Base-by-base conservation (phyloP, 2,888 invertebrate genomes). In the Aelia acuminata region DNA sequence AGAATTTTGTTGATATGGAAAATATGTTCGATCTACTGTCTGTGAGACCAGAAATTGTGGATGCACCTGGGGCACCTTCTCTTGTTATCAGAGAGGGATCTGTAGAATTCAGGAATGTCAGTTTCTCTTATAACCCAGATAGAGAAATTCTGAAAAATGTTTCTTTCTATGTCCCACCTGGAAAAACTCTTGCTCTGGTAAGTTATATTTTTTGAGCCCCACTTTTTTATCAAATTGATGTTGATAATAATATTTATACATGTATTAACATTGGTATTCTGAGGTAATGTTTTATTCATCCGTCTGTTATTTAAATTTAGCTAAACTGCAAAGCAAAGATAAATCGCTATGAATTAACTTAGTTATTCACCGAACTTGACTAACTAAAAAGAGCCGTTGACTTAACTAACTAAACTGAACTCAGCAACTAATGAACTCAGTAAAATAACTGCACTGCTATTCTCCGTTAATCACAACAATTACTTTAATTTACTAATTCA, bases 1-100 rank as follows among this genome's bases (percentile, higher is more conserved):
- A 97, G 93, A 97, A 98, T 92, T 99, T 99, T 92, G 96, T 99
- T 31, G 99, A 99, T 92, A 99, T 99, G 99, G 99, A 99, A 93
- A 99, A 99, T 92, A 99, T 99, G 99, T 98, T 99, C 92, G 98
- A 99, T 91, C 93, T 99, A 90, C 94, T 99, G 91, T 94, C 96
- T 63, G 97, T 98, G 91, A 95, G 96, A 84, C 95, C 96, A 88
- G 98, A 99, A 93, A 95, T 99, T 43, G 94, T 95, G 5, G 98
- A 99, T 93, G 95, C 95, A 0, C 95, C 96, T 0, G 96, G 96
- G 88, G 98, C 98, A 15, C 94, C 94, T 0, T 94, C 95, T 0
- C 92, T 99, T 85, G 91, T 94, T 5, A 93, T 97, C 18, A 94
- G 94, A 80, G 94, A 94, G 88, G 97, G 97, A 31, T 94, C 94